phyloP scores from a whole-genome alignment of 2,888 invertebrate genomes.

The Julus scandinavius region DNA sequence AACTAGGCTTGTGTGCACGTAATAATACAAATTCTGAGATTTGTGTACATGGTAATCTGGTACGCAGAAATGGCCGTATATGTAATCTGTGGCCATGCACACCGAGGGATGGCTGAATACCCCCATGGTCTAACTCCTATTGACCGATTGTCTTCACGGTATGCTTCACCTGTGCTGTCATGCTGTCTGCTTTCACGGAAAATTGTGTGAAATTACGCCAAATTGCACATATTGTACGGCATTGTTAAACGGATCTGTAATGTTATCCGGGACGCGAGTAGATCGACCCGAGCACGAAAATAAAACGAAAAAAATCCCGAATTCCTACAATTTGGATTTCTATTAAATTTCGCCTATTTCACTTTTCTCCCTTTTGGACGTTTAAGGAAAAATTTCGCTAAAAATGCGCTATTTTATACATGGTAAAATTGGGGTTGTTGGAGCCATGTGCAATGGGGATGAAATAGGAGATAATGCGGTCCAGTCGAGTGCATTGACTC shows the following conservation, averaged over 20 bases:
- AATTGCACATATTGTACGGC: conserved; percentile 54
- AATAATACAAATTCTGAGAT: conserved; percentile 36
- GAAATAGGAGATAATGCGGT: conserved; percentile 23
- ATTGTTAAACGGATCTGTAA: conserved; percentile 49
- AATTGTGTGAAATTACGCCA: conserved; percentile 54
- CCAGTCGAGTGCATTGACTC: conserved; percentile 29
- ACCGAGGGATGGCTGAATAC: conserved; percentile 44
- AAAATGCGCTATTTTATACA: conserved; percentile 14
- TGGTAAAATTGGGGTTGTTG: conserved; percentile 28
- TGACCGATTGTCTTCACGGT: conserved; percentile 54
- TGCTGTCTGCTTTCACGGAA: conserved; percentile 51
- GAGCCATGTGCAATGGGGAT: conserved; percentile 28
- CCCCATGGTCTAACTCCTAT: conserved; percentile 48
- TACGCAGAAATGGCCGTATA: conserved; percentile 45
- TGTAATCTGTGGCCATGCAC: conserved; percentile 44
- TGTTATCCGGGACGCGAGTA: conserved; percentile 45
- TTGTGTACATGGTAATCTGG: conserved; percentile 32
- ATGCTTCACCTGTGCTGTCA: conserved; percentile 50
- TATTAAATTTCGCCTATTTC: conserved; percentile 36
- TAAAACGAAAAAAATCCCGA: background rate
- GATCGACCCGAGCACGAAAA: conserved; percentile 8
- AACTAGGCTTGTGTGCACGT: conserved; percentile 15
- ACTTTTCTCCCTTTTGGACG: conserved; percentile 8
- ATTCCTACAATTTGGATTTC: conserved; percentile 41
- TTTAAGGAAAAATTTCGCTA: conserved; percentile 43